phyloP scores from a whole-genome alignment of 2,888 invertebrate species.

The Melanophora roralis region DNA sequence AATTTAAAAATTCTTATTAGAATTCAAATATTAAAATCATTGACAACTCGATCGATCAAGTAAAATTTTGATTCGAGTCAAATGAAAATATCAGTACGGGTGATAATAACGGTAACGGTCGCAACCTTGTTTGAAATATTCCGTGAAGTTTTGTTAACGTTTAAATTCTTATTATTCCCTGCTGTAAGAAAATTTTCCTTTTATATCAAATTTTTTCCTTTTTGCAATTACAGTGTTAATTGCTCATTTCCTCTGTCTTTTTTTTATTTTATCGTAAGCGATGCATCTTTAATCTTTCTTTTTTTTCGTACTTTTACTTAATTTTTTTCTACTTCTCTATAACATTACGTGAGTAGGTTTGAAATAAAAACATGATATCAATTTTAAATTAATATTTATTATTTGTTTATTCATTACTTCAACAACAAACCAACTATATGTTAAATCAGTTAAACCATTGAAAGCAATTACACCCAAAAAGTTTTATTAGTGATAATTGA shows the following conservation, averaged over 20 bases:
- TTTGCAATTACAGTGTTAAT: conserved; percentile 25
- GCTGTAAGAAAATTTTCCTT: too few species aligned
- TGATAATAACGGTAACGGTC: too few species aligned
- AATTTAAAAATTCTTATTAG: too few species aligned
- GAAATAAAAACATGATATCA: conserved; percentile 30
- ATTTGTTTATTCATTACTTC: conserved; percentile 25
- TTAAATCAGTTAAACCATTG: too few species aligned
- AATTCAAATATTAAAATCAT: too few species aligned
- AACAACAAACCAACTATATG: background rate
- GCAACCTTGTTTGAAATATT: too few species aligned
- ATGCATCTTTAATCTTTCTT: background rate
- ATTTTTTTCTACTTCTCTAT: background rate
- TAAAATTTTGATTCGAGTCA: too few species aligned
- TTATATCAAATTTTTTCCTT: background rate
- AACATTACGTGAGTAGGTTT: conserved; percentile 9
- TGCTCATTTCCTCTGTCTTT: conserved; percentile 19
- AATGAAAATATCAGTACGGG: too few species aligned
- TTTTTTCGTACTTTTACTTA: background rate
- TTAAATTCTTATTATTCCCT: too few species aligned
- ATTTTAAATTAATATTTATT: conserved; percentile 41
- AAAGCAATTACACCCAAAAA: background rate
- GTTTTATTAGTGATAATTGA: too few species aligned
- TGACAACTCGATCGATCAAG: too few species aligned
- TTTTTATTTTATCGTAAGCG: background rate
- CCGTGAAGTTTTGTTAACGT: too few species aligned